phyloP scores from a whole-genome alignment of 2,888 invertebrate species.

The Calliphora vomitoria region DNA sequence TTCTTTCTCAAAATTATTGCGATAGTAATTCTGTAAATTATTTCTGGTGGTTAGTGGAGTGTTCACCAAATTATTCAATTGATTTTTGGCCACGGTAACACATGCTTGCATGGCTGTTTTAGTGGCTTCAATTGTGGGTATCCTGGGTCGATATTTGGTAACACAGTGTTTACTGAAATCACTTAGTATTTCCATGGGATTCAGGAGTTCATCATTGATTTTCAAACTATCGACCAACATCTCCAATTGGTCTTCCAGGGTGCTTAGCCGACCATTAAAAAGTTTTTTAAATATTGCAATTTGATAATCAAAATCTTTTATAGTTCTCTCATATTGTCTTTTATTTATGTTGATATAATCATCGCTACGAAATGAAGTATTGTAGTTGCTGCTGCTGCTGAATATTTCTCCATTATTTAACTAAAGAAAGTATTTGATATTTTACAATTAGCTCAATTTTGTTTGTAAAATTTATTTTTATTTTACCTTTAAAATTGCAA shows the following conservation, averaged over 20 bases:
- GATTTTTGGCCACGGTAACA: slow-evolving; percentile 22
- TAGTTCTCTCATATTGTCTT: slow-evolving; percentile 66
- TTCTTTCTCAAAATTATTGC: slow-evolving; percentile 32
- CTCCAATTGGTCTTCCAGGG: slow-evolving; percentile 53
- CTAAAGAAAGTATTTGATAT: neutral
- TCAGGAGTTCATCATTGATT: slow-evolving; percentile 64
- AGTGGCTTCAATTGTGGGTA: slow-evolving; percentile 54
- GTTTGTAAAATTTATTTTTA: neutral
- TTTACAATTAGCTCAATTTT: neutral
- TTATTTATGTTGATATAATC: slow-evolving; percentile 71
- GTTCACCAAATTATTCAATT: neutral
- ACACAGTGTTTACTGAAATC: slow-evolving; percentile 73
- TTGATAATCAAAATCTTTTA: slow-evolving; percentile 54
- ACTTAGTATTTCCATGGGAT: slow-evolving; percentile 69
- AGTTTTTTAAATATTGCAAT: slow-evolving; percentile 52
- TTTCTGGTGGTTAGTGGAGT: neutral
- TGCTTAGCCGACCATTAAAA: slow-evolving; percentile 53
- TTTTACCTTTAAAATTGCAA: slow-evolving; percentile 34
- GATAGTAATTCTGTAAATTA: slow-evolving; percentile 47
- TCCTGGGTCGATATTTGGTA: slow-evolving; percentile 58
- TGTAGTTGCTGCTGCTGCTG: neutral
- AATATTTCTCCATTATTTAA: slow-evolving; percentile 40
- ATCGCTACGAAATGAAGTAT: slow-evolving; percentile 51
- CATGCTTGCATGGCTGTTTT: slow-evolving; percentile 62
- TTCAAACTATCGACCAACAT: slow-evolving; percentile 52